Conservation (phyloP, 1,140 invertebrate genomes). For the Drosophila melanica region DNA sequence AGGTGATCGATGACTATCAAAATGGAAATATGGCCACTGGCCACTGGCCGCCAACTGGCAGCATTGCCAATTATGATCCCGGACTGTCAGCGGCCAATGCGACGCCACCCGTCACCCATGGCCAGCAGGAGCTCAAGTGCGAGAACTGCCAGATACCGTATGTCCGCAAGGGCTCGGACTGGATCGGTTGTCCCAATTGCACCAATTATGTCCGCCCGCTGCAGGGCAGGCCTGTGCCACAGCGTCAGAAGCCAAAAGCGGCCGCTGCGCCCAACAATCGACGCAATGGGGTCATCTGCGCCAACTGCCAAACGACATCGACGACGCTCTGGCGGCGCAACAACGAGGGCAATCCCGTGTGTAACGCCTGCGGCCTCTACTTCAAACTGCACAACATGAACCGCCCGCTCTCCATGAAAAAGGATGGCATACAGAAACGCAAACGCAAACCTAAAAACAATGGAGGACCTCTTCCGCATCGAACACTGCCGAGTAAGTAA, state of each 20-base stretch:
- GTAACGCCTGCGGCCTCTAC: constrained; percentile 97
- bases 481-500: constrained; percentile 75
- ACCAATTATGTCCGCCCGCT: constrained; percentile 31
- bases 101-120: constrained; percentile 37
- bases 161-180: constrained; percentile 58
- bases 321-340: constrained; percentile 97
- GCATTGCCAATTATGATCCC: constrained; percentile 60
- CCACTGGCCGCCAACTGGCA: constrained; percentile 57
- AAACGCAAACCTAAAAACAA: constrained; percentile 95
- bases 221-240: constrained; percentile 47
- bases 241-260: constrained; percentile 73
- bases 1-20: constrained; percentile 76
- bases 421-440: constrained; percentile 96
- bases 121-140: constrained; percentile 59
- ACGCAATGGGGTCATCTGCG: constrained; percentile 93
- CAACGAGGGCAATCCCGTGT: constrained; percentile 93
- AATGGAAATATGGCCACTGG: constrained; percentile 55
- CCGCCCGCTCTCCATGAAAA: constrained; percentile 97
- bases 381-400: constrained; percentile 96
- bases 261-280: constrained; percentile 85
- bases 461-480: constrained; percentile 77
- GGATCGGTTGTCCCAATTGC: constrained; percentile 56
- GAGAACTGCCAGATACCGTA: constrained; percentile 56
- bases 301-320: constrained; percentile 94
- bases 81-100: constrained; percentile 46